Evolutionary conservation across 2,797 vertebrate species (phyloP).

Genomic region (Loris lydekkerianus): DNA sequence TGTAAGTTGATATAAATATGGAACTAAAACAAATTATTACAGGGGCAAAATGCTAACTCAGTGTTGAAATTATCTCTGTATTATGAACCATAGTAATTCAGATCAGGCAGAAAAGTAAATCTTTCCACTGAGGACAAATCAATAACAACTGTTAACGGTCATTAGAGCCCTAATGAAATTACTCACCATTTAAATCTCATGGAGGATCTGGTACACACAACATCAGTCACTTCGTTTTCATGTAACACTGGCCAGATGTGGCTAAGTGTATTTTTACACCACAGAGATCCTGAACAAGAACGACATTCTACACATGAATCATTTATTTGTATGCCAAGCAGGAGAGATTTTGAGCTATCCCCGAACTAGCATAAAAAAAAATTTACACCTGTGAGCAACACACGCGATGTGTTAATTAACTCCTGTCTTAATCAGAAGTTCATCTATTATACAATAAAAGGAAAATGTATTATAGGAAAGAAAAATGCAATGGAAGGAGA

Average conservation of each 20-base stretch:
- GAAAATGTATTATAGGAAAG: background rate
- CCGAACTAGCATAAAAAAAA: background rate
- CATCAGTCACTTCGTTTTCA: background rate
- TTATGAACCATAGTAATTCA: background rate
- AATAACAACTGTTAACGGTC: background rate
- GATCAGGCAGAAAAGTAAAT: background rate
- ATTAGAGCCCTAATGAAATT: background rate
- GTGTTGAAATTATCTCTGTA: background rate
- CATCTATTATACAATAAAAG: background rate
- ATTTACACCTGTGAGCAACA: background rate
- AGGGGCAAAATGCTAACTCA: background rate
- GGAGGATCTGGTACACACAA: background rate
- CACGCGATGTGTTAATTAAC: background rate
- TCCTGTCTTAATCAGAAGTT: background rate
- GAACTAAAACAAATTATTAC: background rate
- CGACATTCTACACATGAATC: background rate
- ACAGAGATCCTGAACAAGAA: background rate
- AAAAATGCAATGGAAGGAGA: background rate
- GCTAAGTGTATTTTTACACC: background rate
- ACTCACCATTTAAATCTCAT: background rate
- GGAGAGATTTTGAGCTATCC: background rate
- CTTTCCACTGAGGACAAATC: conserved; percentile 16
- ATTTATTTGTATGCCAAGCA: background rate
- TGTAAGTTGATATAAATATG: background rate
- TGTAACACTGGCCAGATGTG: background rate